These are phyloP conservation scores for Perca schrenkii DNA, from an alignment of 2,113 vertebrate genomes.

Conservation along the genomic window DNA sequence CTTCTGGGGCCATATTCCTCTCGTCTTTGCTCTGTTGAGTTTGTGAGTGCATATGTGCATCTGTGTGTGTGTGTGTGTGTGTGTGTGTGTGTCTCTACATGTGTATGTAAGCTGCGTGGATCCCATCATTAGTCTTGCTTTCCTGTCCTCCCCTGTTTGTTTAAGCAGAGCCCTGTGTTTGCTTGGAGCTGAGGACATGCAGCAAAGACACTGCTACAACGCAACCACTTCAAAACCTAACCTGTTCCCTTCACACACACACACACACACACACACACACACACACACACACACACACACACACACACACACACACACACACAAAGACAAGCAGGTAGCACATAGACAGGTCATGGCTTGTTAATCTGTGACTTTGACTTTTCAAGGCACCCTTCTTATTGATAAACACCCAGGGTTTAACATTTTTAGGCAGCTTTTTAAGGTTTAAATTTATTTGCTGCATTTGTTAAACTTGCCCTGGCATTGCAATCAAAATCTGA, in stretches of 20 bases:
- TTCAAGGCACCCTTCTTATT: slow-evolving; percentile 25
- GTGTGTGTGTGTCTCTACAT: slow-evolving; percentile 59
- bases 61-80: slow-evolving; percentile 59
- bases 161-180: slow-evolving; percentile 82
- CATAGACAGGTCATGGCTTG: slow-evolving; percentile 64
- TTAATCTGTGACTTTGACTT: slow-evolving; percentile 62
- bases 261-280: slow-evolving; percentile 58
- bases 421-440: background rate
- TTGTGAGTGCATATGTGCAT: slow-evolving; percentile 56
- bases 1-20: slow-evolving; percentile 71
- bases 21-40: slow-evolving; percentile 57
- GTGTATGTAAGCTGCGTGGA: slow-evolving; percentile 83
- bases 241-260: slow-evolving; percentile 61
- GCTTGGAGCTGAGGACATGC: slow-evolving; percentile 66
- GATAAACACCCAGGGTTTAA: slow-evolving; percentile 5
- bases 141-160: slow-evolving; percentile 91
- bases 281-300: slow-evolving; percentile 55
- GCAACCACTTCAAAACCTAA: slow-evolving; percentile 70
- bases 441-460: background rate
- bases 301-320: slow-evolving; percentile 54
- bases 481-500: background rate
- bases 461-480: background rate
- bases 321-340: slow-evolving; percentile 53
- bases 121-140: slow-evolving; percentile 91
- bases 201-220: slow-evolving; percentile 67